Percentiles rank a stretch among this genome's conserved stretches.
phyloP scores from a whole-genome alignment of 2,113 vertebrate species.

The Boulengeromyrus knoepffleri region DNA sequence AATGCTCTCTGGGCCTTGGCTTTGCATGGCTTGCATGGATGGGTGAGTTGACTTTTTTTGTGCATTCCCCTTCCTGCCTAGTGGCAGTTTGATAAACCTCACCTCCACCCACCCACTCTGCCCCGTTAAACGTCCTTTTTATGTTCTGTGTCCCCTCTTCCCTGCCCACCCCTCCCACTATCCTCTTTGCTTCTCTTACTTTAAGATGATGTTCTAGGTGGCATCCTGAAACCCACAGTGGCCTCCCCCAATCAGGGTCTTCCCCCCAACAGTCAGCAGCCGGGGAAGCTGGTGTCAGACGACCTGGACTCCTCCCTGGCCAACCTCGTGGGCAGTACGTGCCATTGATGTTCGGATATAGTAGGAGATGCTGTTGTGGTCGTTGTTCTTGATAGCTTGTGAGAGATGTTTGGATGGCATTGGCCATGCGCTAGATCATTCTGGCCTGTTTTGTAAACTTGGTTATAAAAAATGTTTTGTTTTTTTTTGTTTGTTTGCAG shows the following conservation, averaged over 20 bases:
- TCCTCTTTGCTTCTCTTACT: constrained; percentile 29
- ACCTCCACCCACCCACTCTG: constrained; percentile 20
- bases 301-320: constrained; percentile 91
- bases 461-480: background rate
- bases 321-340: constrained; percentile 94
- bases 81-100: constrained; percentile 16
- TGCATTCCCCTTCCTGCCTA: constrained; percentile 30
- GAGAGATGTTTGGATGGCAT: background rate
- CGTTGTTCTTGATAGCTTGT: background rate
- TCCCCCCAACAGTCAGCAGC: constrained; percentile 66
- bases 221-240: constrained; percentile 90
- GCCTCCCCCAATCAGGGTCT: constrained; percentile 77
- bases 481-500: constrained; percentile 42
- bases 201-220: constrained; percentile 84
- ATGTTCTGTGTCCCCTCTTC: constrained; percentile 16
- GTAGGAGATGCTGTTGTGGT: background rate
- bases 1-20: constrained; percentile 46
- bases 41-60: constrained; percentile 55
- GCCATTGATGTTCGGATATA: constrained; percentile 16
- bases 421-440: background rate
- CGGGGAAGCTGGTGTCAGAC: constrained; percentile 81
- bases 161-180: constrained; percentile 18
- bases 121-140: constrained; percentile 32
- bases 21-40: constrained; percentile 65
- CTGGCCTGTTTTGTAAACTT: background rate